A percentile compares a stretch with the other conserved stretches of the same genome.
These are phyloP conservation scores for Drosophila fulvimacula DNA, from an alignment of 2,888 invertebrate species.

Conservation along the genomic window DNA sequence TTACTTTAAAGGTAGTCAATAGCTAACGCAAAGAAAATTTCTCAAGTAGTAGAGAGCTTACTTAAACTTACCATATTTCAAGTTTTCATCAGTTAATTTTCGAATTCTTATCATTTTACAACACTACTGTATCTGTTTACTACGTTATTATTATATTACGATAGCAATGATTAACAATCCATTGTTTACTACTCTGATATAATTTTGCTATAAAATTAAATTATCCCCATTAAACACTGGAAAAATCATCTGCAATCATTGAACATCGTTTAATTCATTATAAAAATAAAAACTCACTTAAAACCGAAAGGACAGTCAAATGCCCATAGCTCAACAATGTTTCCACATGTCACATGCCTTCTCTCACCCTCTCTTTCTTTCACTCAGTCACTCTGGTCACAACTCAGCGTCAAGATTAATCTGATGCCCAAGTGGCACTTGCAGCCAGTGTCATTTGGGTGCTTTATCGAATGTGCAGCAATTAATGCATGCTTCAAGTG, in stretches of 20 bases:
- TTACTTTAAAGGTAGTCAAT: no score
- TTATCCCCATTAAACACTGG: no score
- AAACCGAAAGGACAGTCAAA: background rate
- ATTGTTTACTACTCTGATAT: no score
- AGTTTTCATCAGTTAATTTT: background rate
- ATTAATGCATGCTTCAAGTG: constrained; percentile 58
- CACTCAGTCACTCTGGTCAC: background rate
- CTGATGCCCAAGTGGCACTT: constrained; percentile 30
- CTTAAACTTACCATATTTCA: background rate
- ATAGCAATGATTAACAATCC: no score
- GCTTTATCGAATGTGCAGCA: constrained; percentile 56
- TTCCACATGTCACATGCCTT: background rate
- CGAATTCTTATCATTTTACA: background rate
- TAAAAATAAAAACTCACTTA: background rate
- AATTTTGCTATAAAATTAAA: no score
- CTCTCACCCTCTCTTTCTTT: background rate
- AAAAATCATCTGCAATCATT: background rate
- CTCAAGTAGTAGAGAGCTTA: background rate
- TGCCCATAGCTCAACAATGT: background rate
- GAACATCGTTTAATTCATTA: no score
- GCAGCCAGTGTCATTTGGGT: constrained; percentile 50
- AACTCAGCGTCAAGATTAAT: constrained; percentile 31
- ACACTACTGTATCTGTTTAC: no score
- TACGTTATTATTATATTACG: no score
- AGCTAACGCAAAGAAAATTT: background rate